A percentile compares a stretch with the other conserved stretches of the same genome.
Evolutionary conservation across 2,888 invertebrate species (phyloP).

Genomic region (Tachina grossa): DNA sequence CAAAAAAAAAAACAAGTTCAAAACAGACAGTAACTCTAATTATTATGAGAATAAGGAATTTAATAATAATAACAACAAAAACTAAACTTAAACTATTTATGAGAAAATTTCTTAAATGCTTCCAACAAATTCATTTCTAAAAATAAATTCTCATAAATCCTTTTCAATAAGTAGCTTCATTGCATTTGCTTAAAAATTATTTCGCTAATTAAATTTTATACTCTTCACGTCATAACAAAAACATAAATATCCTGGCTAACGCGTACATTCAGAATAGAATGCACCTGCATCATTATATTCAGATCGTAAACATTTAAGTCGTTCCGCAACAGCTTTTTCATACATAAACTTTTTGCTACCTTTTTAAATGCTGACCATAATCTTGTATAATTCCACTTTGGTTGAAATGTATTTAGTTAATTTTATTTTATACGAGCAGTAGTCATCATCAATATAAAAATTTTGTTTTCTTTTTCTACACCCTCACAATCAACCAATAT

Average conservation of each 20-base stretch:
- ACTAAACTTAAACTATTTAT: no score
- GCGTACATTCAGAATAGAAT: neutral
- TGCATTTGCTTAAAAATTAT: neutral
- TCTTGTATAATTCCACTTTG: constrained; percentile 5
- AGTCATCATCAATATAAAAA: constrained; percentile 41
- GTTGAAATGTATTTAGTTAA: constrained; percentile 56
- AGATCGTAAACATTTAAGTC: constrained; percentile 49
- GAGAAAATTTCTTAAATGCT: no score
- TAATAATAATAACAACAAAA: neutral
- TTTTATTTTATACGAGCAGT: constrained; percentile 56
- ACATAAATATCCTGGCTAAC: neutral
- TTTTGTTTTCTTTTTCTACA: constrained; percentile 5
- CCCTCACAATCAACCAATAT: neutral
- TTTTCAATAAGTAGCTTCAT: neutral
- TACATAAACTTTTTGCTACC: neutral
- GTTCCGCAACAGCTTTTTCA: constrained; percentile 40
- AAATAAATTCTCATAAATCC: no score
- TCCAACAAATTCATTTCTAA: no score
- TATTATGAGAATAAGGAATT: neutral
- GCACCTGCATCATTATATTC: constrained; percentile 16
- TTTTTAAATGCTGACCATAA: constrained; percentile 13
- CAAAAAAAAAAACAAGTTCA: neutral
- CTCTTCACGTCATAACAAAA: neutral
- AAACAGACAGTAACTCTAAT: neutral
- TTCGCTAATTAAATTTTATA: constrained; percentile 46